Conservation (phyloP, 1,140 invertebrate species). For the Drosophila kanapiae region DNA sequence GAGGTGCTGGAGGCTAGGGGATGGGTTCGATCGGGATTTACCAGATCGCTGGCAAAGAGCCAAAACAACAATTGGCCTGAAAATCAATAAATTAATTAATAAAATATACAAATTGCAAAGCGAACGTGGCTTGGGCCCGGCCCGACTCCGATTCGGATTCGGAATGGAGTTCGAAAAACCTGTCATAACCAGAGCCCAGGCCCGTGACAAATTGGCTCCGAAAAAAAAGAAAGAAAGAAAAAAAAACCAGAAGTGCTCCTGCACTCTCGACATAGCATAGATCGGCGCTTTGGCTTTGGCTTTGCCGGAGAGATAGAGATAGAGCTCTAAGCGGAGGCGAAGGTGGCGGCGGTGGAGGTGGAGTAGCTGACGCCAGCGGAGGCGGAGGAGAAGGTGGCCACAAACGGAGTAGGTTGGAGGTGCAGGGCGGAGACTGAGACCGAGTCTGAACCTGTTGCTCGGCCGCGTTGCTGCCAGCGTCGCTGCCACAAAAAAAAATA, state of each 20-base stretch:
- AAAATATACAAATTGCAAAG: conserved; percentile 60
- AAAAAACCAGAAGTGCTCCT: conserved; percentile 61
- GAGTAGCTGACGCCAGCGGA: background rate
- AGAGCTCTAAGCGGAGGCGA: conserved; percentile 18
- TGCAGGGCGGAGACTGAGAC: conserved; percentile 15
- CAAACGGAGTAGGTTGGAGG: conserved; percentile 20
- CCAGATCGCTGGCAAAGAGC: no score
- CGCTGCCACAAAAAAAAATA: conserved; percentile 55
- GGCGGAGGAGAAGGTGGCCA: conserved; percentile 8
- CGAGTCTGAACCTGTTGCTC: conserved; percentile 63
- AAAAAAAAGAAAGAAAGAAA: conserved; percentile 42
- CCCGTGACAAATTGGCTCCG: conserved; percentile 63
- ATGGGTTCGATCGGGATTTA: no score
- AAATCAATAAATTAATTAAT: conserved; percentile 67
- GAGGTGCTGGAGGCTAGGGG: no score
- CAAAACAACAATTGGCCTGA: no score
- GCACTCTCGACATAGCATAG: conserved; percentile 46
- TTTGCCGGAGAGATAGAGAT: conserved; percentile 16
- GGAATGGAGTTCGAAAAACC: conserved; percentile 57
- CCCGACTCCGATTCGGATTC: conserved; percentile 8
- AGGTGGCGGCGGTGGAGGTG: background rate
- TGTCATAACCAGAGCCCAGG: conserved; percentile 66
- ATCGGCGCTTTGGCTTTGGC: conserved; percentile 24
- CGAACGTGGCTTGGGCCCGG: background rate
- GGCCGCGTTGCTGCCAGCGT: conserved; percentile 32